phyloP scores from a whole-genome alignment of 2,888 invertebrate genomes.

The Euclidia mi region DNA sequence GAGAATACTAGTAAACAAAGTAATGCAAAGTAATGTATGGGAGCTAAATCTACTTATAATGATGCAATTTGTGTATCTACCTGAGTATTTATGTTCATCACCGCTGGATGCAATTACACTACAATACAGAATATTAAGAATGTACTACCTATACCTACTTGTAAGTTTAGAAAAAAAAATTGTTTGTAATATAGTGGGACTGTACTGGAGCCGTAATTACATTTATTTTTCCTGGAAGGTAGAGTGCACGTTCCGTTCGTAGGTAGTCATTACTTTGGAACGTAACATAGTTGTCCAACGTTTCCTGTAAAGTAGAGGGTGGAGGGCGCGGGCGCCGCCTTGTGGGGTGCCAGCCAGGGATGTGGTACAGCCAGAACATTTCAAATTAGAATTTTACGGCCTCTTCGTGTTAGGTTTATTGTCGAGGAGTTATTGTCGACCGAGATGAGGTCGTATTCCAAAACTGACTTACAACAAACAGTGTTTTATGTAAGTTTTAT shows the following conservation, averaged over 20 bases:
- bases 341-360: constrained; percentile 57
- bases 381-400: constrained; percentile 88
- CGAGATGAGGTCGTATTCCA: constrained; percentile 87
- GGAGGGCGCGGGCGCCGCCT: constrained; percentile 48
- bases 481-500: constrained; percentile 84
- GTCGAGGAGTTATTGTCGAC: constrained; percentile 85
- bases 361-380: constrained; percentile 65
- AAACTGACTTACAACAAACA: constrained; percentile 87
- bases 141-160: no score
- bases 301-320: constrained; percentile 37
- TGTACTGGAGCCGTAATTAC: no score
- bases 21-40: no score
- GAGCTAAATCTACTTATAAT: no score
- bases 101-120: no score
- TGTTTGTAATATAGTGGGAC: no score
- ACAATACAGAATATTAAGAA: no score
- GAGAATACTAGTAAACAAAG: no score
- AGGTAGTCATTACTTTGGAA: neutral
- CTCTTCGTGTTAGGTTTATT: constrained; percentile 89
- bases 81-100: no score
- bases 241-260: constrained; percentile 1
- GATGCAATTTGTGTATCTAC: no score
- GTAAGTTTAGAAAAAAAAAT: no score
- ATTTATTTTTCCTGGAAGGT: constrained; percentile 9
- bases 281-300: constrained; percentile 17